Base-by-base conservation (phyloP, 2,113 vertebrate species). In the Sphaerodactylus townsendi region DNA sequence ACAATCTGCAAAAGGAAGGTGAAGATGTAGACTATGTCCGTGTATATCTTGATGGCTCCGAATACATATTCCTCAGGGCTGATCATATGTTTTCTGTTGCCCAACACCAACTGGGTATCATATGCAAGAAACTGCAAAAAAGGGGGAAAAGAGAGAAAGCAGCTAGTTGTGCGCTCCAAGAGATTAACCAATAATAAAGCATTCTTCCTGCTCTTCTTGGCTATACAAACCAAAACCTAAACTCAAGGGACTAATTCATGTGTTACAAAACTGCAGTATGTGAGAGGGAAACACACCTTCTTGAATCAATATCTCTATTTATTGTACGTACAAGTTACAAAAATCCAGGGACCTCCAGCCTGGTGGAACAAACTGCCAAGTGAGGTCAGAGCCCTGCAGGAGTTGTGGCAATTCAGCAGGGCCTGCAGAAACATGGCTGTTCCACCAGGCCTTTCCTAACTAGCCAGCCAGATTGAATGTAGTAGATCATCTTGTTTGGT, bases 51-150 rank as follows among this genome's bases (percentile, higher is more conserved):
- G 56, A 99, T 96, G 0, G 99, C 98, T 0, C 98, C 98, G 0
- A 96, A 99, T 88, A 99, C 25, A 10, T 99, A 99, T 79, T 99
- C 98, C 92, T 99, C 98, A 0, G 98, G 98, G 89, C 96, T 98
- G 89, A 99, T 95, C 1, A 97, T 93, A 68, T 98, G 88, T 91
- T 98, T 96, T 84, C 98, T 94, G 93, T 99, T 99, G 64, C 99
- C 98, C 59, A 99, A 95, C 76, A 99, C 96, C 83, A 99, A 95
- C 91, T 99, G 98, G 1, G 99, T 99, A 94, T 99, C 98, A 5
- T 98, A 99, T 5, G 98, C 97, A 88, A 99, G 95, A 92, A 99
- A 99, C 98, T 99, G 90, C 1, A 33, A 71, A 23, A 77, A 72
- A 23, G 76, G 9, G 50, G 41, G n/a, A 80, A 9, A 53, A 9